These are phyloP conservation scores for Hyposoter dolosus DNA, from an alignment of 2,888 invertebrate species.

Conservation along the genomic window DNA sequence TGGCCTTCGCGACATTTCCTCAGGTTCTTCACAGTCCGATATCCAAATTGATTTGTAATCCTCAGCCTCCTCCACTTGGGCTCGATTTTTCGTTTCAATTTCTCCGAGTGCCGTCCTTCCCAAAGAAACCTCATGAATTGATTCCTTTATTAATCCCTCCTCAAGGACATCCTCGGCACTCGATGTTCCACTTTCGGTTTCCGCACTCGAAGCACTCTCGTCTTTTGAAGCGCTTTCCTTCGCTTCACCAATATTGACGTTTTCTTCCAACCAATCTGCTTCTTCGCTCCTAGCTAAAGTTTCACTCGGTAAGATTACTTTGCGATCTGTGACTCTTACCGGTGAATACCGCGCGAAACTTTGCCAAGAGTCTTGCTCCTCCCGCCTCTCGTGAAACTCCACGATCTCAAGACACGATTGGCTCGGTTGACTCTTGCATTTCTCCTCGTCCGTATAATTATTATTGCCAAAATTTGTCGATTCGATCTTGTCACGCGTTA, in stretches of 20 bases:
- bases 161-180: slow-evolving; percentile 38
- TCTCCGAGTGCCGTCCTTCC: slow-evolving; percentile 26
- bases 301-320: not conserved
- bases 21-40: slow-evolving; percentile 77
- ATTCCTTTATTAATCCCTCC: slow-evolving; percentile 15
- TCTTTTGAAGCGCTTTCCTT: slow-evolving; percentile 18
- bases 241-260: slow-evolving; percentile 6
- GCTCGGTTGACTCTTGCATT: slow-evolving; percentile 71
- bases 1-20: slow-evolving; percentile 83
- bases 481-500: slow-evolving; percentile 27
- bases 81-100: slow-evolving; percentile 30
- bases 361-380: slow-evolving; percentile 45
- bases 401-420: slow-evolving; percentile 62
- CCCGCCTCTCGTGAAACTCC: slow-evolving; percentile 55
- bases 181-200: slow-evolving; percentile 32
- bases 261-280: slow-evolving; percentile 8
- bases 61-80: slow-evolving; percentile 77
- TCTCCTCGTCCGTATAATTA: slow-evolving; percentile 76
- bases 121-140: slow-evolving; percentile 17
- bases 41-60: slow-evolving; percentile 81
- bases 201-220: slow-evolving; percentile 26
- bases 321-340: slow-evolving; percentile 22
- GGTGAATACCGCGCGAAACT: slow-evolving; percentile 35
- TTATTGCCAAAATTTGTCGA: slow-evolving; percentile 54
- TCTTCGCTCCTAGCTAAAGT: slow-evolving; percentile 2